phyloP scores from a whole-genome alignment of 2,113 vertebrate genomes.

The Phyllopteryx taeniolatus region DNA sequence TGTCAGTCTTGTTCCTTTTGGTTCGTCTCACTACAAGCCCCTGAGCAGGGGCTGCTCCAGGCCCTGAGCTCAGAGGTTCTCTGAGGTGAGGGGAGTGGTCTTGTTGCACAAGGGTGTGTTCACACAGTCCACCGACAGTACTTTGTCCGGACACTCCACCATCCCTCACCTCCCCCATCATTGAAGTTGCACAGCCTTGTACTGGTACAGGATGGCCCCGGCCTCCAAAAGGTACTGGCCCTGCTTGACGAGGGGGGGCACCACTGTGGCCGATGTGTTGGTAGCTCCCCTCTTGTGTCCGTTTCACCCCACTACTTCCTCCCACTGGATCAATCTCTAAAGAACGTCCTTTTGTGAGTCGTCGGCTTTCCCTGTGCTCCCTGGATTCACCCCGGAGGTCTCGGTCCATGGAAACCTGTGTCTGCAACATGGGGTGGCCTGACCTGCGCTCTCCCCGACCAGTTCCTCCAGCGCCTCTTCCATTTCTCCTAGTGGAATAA shows the following conservation, averaged over 20 bases:
- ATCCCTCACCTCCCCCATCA: conserved; percentile 26
- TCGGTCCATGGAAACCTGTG: conserved; percentile 79
- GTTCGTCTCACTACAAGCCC: conserved; percentile 80
- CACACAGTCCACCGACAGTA: conserved; percentile 72
- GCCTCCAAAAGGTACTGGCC: conserved; percentile 44
- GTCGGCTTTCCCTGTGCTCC: conserved; percentile 82
- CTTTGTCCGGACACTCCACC: conserved; percentile 53
- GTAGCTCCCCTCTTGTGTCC: conserved; percentile 79
- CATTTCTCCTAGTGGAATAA: conserved; percentile 80
- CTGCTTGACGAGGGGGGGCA: conserved; percentile 48
- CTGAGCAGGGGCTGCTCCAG: conserved; percentile 81
- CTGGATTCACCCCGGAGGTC: conserved; percentile 78
- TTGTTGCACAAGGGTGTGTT: conserved; percentile 74
- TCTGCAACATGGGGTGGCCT: conserved; percentile 66
- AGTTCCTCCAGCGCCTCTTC: conserved; percentile 68
- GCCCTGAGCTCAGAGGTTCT: conserved; percentile 78
- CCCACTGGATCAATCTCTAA: conserved; percentile 83
- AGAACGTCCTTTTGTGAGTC: conserved; percentile 85
- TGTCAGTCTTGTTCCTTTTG: conserved; percentile 93
- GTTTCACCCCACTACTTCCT: conserved; percentile 67
- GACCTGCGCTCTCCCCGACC: conserved; percentile 78
- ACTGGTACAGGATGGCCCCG: conserved; percentile 36
- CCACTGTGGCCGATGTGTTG: conserved; percentile 53
- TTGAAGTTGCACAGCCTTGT: conserved; percentile 40
- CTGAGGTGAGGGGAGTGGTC: conserved; percentile 80